Evolutionary conservation across 2,888 invertebrate species (phyloP).

Genomic region (Cetonia aurata): DNA sequence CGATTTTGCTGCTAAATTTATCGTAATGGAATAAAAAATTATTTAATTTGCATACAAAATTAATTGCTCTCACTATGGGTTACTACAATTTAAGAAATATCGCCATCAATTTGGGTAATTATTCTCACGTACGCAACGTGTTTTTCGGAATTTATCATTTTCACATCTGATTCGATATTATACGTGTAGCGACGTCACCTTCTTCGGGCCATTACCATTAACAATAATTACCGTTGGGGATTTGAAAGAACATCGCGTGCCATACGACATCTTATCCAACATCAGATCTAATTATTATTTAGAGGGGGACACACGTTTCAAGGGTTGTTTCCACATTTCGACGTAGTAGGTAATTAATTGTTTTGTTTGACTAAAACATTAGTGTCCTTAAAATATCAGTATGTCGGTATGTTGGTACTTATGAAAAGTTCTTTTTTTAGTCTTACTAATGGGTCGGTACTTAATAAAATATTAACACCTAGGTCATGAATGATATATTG

Average conservation of each 20-base stretch:
- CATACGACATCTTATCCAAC: conserved; percentile 20
- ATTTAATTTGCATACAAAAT: too few relatives aligned
- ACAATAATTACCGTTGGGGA: conserved; percentile 27
- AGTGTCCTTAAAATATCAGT: background rate
- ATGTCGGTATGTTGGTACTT: too few relatives aligned
- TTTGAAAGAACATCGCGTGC: conserved; percentile 36
- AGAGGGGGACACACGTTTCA: background rate
- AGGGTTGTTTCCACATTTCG: conserved; percentile 25
- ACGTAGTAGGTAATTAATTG: conserved; percentile 15
- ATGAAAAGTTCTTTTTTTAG: too few relatives aligned
- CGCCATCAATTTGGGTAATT: conserved; percentile 9
- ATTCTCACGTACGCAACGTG: background rate
- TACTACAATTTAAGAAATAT: background rate
- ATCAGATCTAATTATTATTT: conserved; percentile 27
- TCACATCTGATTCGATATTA: background rate
- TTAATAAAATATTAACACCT: too few relatives aligned
- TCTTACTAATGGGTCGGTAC: too few relatives aligned
- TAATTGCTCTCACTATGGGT: too few relatives aligned
- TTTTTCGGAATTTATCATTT: background rate
- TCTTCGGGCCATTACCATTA: conserved; percentile 9
- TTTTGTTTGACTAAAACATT: conserved; percentile 14
- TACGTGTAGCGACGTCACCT: background rate
- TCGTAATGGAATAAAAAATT: too few relatives aligned
- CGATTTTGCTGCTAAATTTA: too few relatives aligned
- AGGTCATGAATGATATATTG: too few relatives aligned